Evolutionary conservation across 2,888 invertebrate genomes (phyloP), one percentile per base, ranked within the genome.

Genomic region (Melitaea athalia): DNA sequence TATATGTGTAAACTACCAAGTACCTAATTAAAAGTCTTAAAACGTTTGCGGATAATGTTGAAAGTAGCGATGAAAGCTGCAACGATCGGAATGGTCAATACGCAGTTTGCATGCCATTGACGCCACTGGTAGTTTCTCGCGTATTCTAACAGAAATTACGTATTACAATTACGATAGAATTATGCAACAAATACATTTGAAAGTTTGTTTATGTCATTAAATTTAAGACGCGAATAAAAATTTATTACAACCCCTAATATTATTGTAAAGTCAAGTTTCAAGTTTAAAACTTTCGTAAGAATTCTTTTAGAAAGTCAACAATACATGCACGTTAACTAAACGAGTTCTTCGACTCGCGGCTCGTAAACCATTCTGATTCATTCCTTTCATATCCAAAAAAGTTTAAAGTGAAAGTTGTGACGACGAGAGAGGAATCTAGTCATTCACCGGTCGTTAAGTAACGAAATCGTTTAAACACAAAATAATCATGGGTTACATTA

Each of bases 11-110:
- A 24, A 24, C 24, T 24, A 2, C 24, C 24, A 57, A 59, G 53
- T 47, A 66, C 81, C 84, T 88, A 87, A 89, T 91, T 89, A 88
- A 85, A 84, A 89, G 82, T 86, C 86, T 84, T 78, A 79, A 79
- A 82, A 84, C 85, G 86, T 84, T 79, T 81, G 76, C 78, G 80
- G 77, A 68, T 66, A 66, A 70, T 74, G 85, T 87, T 82, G 89
- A 91, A 89, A 92, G 92, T 88, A 84, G 85, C 85, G 81, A 88
- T 79, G 91, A 91, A 91, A 91, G 91, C 89, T 88, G 87, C 79
- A 76, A 74, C 82, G 79, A 80, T 82, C 80, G 81, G 84, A 86
- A 87, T 88, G 87, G 86, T 83, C 87, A 88, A 85, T 82, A 84
- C 78, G 68, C 78, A 69, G 78, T 79, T 86, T 80, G 87, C 87